Evolutionary conservation across 2,113 vertebrate species (phyloP).

Genomic region (Ciconia boyciana): DNA sequence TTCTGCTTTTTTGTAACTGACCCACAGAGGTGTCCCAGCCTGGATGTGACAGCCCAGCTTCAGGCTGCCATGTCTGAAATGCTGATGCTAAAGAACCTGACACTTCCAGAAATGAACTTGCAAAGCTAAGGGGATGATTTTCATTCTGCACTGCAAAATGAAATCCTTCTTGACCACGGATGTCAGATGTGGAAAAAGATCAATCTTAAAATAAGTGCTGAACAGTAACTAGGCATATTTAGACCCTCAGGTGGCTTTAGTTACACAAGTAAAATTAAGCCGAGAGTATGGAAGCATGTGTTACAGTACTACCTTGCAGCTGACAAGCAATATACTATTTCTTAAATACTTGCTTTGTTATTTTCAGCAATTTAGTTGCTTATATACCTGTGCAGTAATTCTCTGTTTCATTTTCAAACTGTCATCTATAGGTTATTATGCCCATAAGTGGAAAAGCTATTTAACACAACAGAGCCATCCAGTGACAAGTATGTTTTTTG

Average conservation of each 20-base stretch:
- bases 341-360: not conserved
- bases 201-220: not conserved
- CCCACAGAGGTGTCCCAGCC: not conserved
- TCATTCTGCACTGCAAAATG: not conserved
- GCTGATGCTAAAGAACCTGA: not conserved
- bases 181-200: not conserved
- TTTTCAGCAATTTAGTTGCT: not conserved
- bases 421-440: conserved; percentile 81
- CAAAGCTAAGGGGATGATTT: not conserved
- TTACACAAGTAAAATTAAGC: not conserved
- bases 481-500: conserved; percentile 83
- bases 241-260: not conserved
- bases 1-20: not conserved
- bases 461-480: conserved; percentile 73
- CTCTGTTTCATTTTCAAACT: not conserved
- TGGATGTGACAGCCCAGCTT: not conserved
- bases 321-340: not conserved
- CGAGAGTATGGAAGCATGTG: not conserved
- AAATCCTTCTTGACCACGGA: not conserved
- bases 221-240: not conserved
- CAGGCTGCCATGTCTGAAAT: not conserved
- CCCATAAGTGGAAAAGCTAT: conserved; percentile 80
- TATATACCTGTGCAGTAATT: not conserved
- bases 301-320: not conserved
- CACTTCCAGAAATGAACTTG: not conserved